These are phyloP conservation scores for Eristalinus sepulchralis DNA, from an alignment of 2,888 invertebrate genomes.

Conservation along the genomic window DNA sequence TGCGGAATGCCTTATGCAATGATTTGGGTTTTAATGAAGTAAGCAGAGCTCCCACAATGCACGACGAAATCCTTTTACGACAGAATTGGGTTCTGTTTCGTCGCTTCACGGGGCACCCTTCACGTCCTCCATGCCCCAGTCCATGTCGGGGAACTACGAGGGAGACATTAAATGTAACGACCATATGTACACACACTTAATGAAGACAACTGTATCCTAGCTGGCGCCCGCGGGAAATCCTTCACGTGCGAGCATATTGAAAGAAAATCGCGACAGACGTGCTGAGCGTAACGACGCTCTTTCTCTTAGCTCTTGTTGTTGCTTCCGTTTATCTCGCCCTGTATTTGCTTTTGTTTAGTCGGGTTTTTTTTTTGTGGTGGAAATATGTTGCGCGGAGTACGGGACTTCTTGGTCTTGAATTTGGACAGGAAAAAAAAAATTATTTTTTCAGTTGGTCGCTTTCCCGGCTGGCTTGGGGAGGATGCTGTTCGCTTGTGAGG, in stretches of 20 bases:
- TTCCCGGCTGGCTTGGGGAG: conserved; percentile 15
- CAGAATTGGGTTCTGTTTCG: conserved; percentile 7
- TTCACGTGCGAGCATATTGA: conserved; percentile 65
- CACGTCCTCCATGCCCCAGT: neutral
- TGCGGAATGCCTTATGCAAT: conserved; percentile 28
- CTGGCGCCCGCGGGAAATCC: conserved; percentile 54
- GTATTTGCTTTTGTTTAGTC: conserved; percentile 34
- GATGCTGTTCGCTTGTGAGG: conserved; percentile 37
- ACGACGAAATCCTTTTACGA: conserved; percentile 23
- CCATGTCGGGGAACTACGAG: neutral
- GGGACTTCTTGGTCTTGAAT: conserved; percentile 25
- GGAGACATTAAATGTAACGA: conserved; percentile 41
- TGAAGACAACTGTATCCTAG: conserved; percentile 61
- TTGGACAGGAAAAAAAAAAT: conserved; percentile 30
- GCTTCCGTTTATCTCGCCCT: neutral
- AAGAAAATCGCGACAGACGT: conserved; percentile 67
- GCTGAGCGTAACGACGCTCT: conserved; percentile 31
- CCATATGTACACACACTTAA: conserved; percentile 47
- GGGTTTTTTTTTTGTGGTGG: conserved; percentile 1
- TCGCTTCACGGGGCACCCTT: neutral
- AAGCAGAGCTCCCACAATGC: conserved; percentile 14
- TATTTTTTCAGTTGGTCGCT: conserved; percentile 61
- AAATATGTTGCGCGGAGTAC: conserved; percentile 20
- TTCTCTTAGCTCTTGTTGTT: neutral
- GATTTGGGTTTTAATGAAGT: conserved; percentile 32